These are phyloP conservation scores for Eulemur coronatus DNA, from an alignment of 2,797 vertebrate species.

Conservation along the genomic window DNA sequence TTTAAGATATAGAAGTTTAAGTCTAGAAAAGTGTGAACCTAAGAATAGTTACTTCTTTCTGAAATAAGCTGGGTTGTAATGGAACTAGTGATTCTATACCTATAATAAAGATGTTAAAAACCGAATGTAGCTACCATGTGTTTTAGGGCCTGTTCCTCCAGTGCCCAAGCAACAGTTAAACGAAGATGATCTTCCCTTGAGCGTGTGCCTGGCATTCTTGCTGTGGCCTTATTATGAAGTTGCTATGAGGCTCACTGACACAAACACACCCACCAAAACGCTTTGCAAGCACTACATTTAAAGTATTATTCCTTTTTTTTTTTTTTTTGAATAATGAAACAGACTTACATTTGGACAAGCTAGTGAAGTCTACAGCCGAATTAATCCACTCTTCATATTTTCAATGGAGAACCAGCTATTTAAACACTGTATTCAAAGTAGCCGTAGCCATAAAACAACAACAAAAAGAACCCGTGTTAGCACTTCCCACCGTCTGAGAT, in stretches of 20 bases:
- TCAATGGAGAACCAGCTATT: not conserved
- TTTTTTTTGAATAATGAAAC: slow-evolving; percentile 12
- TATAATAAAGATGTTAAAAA: not conserved
- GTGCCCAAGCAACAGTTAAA: not conserved
- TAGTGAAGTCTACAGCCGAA: not conserved
- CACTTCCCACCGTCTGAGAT: not conserved
- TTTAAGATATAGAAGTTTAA: not conserved
- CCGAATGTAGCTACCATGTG: not conserved
- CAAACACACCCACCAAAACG: not conserved
- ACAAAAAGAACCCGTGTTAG: slow-evolving; percentile 35
- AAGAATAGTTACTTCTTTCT: not conserved
- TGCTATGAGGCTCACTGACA: not conserved
- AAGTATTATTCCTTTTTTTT: not conserved
- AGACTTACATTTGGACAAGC: slow-evolving; percentile 15
- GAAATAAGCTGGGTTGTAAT: not conserved
- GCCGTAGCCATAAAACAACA: slow-evolving; percentile 43
- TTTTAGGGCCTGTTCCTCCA: not conserved
- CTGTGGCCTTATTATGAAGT: not conserved
- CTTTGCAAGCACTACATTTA: not conserved
- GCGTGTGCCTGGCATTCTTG: not conserved
- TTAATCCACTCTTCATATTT: slow-evolving; percentile 12
- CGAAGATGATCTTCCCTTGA: not conserved
- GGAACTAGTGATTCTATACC: not conserved
- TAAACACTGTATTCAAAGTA: slow-evolving; percentile 28
- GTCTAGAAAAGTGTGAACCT: not conserved